Evolutionary conservation across 2,797 vertebrate species (phyloP).

Genomic region (Diceros bicornis): DNA sequence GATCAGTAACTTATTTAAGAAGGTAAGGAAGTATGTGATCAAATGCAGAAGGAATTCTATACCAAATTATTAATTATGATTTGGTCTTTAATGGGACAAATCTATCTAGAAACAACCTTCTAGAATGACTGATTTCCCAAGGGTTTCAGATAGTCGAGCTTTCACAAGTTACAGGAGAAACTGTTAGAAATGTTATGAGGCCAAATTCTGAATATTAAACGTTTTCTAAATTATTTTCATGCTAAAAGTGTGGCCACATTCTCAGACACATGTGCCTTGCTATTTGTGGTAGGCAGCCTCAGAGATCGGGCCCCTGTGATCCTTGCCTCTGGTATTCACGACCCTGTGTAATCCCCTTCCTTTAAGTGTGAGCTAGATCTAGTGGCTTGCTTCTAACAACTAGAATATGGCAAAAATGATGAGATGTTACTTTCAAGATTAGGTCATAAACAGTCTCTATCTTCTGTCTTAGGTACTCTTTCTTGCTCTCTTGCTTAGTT

Average conservation of each 20-base stretch:
- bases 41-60: background rate
- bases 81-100: background rate
- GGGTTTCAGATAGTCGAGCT: background rate
- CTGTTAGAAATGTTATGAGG: background rate
- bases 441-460: background rate
- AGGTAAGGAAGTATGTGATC: background rate
- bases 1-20: constrained; percentile 16
- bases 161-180: background rate
- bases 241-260: background rate
- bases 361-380: background rate
- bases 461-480: background rate
- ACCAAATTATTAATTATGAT: constrained; percentile 7
- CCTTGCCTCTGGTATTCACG: background rate
- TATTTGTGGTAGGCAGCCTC: background rate
- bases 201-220: background rate
- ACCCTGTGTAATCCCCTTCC: background rate
- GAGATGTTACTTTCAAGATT: background rate
- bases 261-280: background rate
- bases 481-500: background rate
- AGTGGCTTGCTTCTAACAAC: constrained; percentile 12
- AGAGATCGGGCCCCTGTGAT: background rate
- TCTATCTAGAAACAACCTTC: constrained; percentile 5
- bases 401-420: background rate
- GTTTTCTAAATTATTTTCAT: background rate
- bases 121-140: background rate